Conservation (phyloP, 1,140 invertebrate genomes). For the Caenorhabditis briggsae region DNA sequence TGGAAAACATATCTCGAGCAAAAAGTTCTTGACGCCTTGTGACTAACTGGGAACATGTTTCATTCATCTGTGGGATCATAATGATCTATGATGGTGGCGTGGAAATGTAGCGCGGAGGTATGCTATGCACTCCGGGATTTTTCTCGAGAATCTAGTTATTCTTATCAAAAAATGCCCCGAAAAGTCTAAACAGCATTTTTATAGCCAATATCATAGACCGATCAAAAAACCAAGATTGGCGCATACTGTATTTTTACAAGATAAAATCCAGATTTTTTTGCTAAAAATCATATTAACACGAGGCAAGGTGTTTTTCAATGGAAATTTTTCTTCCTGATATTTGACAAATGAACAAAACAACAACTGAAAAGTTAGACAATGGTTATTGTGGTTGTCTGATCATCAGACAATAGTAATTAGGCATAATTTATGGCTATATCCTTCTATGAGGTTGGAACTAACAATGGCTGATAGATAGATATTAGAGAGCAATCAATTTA, state of each 20-base stretch:
- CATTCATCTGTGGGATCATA: neutral
- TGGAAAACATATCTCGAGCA: neutral
- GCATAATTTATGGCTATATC: neutral
- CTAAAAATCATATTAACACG: too few species aligned
- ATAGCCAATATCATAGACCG: too few species aligned
- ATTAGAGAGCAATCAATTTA: neutral
- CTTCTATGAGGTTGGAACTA: neutral
- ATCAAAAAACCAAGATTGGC: too few species aligned
- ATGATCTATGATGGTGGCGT: neutral
- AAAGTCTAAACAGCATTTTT: too few species aligned
- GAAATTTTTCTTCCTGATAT: neutral
- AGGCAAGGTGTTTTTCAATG: too few species aligned
- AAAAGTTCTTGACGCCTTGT: neutral
- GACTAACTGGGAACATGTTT: slow-evolving; percentile 29
- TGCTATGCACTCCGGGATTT: too few species aligned
- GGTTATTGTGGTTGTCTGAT: neutral
- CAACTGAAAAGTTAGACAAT: neutral
- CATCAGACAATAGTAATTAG: neutral
- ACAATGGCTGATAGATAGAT: neutral
- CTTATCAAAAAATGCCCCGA: too few species aligned
- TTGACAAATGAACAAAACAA: neutral
- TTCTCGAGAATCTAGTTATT: too few species aligned
- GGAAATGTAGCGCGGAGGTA: too few species aligned
- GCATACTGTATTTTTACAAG: too few species aligned
- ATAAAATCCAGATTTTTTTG: too few species aligned